phyloP scores from a whole-genome alignment of 1,140 invertebrate species.

The Eurosta solidaginis region DNA sequence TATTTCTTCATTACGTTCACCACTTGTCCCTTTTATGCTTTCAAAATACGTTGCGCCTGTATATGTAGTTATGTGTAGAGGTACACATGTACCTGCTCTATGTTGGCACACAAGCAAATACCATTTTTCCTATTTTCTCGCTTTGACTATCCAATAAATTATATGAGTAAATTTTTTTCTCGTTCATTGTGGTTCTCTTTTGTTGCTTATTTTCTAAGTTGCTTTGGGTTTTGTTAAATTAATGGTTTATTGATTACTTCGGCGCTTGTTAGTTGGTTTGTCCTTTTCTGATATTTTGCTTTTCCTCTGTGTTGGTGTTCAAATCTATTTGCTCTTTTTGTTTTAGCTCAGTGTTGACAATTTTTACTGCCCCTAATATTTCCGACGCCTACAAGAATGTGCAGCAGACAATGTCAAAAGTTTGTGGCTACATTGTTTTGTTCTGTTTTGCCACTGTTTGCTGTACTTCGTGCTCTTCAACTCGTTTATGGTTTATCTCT shows the following conservation, averaged over 20 bases:
- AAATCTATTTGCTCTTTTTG: background rate
- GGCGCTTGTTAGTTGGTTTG: background rate
- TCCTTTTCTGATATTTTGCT: background rate
- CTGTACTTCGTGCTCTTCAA: background rate
- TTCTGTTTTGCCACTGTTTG: constrained; percentile 4
- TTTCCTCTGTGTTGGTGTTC: background rate
- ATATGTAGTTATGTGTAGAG: background rate
- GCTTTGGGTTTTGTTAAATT: constrained; percentile 29
- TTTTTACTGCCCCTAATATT: background rate
- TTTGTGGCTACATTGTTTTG: constrained; percentile 12
- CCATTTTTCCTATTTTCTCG: background rate
- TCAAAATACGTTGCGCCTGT: background rate
- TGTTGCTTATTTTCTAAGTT: background rate
- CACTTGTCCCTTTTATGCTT: background rate
- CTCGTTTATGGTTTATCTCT: background rate
- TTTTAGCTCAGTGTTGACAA: background rate
- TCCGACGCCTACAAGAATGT: background rate
- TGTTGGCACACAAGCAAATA: background rate
- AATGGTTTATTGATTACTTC: constrained; percentile 34
- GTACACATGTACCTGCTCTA: background rate
- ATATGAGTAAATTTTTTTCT: background rate
- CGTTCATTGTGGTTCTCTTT: background rate
- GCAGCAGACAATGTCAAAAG: background rate
- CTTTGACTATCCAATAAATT: constrained; percentile 1
- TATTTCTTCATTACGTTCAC: constrained; percentile 18